Evolutionary conservation across 2,113 vertebrate species (phyloP).

Genomic region (Sturnira hondurensis): DNA sequence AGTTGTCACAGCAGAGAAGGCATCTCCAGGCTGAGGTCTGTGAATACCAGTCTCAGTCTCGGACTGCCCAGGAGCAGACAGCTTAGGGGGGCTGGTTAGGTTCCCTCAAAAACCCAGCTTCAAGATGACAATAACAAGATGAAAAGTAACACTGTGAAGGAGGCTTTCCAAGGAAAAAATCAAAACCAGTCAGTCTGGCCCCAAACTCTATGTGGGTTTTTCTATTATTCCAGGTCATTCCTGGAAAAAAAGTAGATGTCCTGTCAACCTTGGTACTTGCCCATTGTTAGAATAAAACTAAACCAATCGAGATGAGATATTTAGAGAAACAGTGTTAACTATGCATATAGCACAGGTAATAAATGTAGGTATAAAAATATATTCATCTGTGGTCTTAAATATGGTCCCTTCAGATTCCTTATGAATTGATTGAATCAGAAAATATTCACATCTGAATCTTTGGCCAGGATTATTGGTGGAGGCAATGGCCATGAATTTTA

Average conservation of each 20-base stretch:
- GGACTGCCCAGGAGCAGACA: not conserved
- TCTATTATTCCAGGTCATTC: not conserved
- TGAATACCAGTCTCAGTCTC: not conserved
- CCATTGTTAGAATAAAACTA: not conserved
- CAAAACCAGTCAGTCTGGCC: not conserved
- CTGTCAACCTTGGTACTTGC: not conserved
- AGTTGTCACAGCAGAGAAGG: not conserved
- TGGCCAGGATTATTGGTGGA: not conserved
- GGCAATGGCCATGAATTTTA: not conserved
- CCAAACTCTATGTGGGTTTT: not conserved
- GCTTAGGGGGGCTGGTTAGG: not conserved
- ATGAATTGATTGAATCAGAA: not conserved
- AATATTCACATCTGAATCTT: slow-evolving; percentile 18
- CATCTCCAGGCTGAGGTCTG: not conserved
- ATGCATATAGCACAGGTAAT: not conserved
- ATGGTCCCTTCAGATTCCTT: not conserved
- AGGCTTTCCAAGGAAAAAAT: not conserved
- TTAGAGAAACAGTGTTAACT: not conserved
- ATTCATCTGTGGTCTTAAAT: not conserved
- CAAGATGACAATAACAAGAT: not conserved
- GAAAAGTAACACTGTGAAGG: not conserved
- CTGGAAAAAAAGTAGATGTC: not conserved
- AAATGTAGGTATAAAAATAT: not conserved
- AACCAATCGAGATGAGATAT: not conserved
- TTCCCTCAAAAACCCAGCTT: not conserved